Evolutionary conservation across 1,140 invertebrate species (phyloP).

Genomic region (Drosophila kanapiae): DNA sequence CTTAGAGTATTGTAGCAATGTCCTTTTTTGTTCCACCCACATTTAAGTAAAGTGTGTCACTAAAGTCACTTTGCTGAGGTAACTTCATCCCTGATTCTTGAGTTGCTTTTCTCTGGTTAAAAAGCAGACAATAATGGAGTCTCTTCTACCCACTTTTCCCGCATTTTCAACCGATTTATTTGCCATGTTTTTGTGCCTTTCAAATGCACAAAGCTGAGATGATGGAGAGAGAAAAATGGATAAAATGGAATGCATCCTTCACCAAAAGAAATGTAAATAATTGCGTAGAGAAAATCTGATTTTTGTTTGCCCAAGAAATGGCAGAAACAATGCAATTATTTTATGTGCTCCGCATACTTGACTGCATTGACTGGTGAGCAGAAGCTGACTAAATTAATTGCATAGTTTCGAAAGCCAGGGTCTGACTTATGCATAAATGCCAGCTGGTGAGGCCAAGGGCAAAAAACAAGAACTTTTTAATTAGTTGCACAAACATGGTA

Average conservation of each 20-base stretch:
- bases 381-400: conserved; percentile 67
- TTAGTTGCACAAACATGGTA: conserved; percentile 66
- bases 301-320: conserved; percentile 45
- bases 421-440: conserved; percentile 54
- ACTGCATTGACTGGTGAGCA: conserved; percentile 46
- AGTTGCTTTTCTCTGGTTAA: conserved; percentile 1
- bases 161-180: conserved; percentile 64
- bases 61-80: conserved; percentile 15
- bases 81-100: conserved; percentile 38
- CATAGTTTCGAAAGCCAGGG: conserved; percentile 62
- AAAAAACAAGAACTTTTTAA: conserved; percentile 68
- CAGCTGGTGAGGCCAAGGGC: conserved; percentile 20
- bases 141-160: neutral
- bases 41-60: conserved; percentile 27
- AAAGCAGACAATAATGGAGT: conserved; percentile 10
- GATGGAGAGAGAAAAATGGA: conserved; percentile 13
- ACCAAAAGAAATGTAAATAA: conserved; percentile 71
- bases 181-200: conserved; percentile 71
- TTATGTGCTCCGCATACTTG: conserved; percentile 46
- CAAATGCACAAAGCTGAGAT: conserved; percentile 65
- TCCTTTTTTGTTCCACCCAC: neutral
- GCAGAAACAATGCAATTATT: conserved; percentile 76
- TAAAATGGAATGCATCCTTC: conserved; percentile 27
- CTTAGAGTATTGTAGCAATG: neutral
- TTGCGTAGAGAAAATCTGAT: conserved; percentile 40